Base-by-base conservation (phyloP, 2,888 invertebrate genomes). In the Cataglyphis livida region DNA sequence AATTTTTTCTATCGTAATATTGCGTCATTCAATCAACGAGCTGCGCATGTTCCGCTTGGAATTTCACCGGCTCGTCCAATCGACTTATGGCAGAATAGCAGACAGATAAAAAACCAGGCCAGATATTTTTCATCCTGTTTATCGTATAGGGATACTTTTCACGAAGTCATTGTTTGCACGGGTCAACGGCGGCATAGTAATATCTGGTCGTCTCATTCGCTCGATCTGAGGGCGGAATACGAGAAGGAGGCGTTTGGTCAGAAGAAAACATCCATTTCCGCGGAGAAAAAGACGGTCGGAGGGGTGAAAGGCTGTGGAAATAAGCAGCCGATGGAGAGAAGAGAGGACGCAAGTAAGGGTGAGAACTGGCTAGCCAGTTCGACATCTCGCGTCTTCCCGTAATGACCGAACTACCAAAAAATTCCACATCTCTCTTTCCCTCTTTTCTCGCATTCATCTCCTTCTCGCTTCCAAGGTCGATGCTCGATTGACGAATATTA, bases 401-500 rank as follows among this genome's bases (percentile, higher is more conserved):
- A 87, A 90, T 88, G 85, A 79, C 54, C 76, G 85, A 79, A 48
- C 76, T 87, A 85, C 88, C 85, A 85, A 85, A 51, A 51, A 89
- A 90, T 90, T 90, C 87, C 87, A 87, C 51, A n/a, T n/a, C n/a
- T n/a, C 51, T n/a, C 7, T 51, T n/a, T 51, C 7, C n/a, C n/a
- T 83, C 78, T 81, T 59, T 76, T 54, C 48, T 28, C 76, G 32
- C 51, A 71, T 82, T 73, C 70, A 74, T 75, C 28, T 59, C 28
- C 57, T 66, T 65, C 25, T 81, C 41, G 59, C 73, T 44, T 32
- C 59, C 41, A 44, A 62, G 32, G 15, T 68, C 54, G 61, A 38
- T 51, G 82, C 28, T 62, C 59, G 78, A 76, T 66, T 91, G 92
- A 91, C 91, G 92, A 92, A 92, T 92, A 91, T 91, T 89, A 92